Base-by-base conservation (phyloP, 2,888 invertebrate species). In the Acrocyrtus sp. region DNA sequence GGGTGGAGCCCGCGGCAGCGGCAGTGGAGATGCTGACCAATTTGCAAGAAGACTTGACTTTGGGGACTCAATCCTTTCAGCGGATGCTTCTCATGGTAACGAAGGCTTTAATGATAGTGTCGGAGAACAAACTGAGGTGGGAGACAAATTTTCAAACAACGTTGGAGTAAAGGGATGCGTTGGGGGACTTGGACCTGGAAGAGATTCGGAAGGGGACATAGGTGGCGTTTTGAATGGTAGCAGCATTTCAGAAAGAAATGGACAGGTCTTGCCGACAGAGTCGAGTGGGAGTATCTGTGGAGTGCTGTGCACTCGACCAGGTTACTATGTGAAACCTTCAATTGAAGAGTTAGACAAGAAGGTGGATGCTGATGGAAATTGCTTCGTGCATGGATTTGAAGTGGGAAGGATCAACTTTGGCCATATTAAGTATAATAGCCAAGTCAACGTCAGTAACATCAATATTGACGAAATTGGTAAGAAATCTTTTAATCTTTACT, bases 281-380 rank as follows among this genome's bases (percentile, higher is more conserved):
- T 12, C 45, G 54, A 26, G 39, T 3, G 57, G 47, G n/a, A 41
- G 6, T 17, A 19, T 24, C 17, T 80, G 78, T 0, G 93, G 95
- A 1, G 90, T 97, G 5, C 88, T 89, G 6, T 85, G 95, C 47
- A 89, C 89, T 0, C 87, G 95, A 0, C 89, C 87, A 0, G 97
- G 96, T 5, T 98, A 98, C 85, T 98, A 95, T 84, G 96, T 95
- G 0, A 90, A 95, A 75, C 98, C 98, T 0, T 85, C 91, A 0
- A 83, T 96, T 69, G 92, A 94, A 45, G 92, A 95, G 78, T 87
- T 99, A 81, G 88, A 88, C 82, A 88, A 87, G 0, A 90, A 90
- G 83, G 86, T 92, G 47, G 87, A 89, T 0, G 88, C 91, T 4
- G 91, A 94, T 82, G 93, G 93, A 0, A 87, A 90, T 2, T 96